phyloP scores from a whole-genome alignment of 2,113 vertebrate genomes.

The Saguinus midas region DNA sequence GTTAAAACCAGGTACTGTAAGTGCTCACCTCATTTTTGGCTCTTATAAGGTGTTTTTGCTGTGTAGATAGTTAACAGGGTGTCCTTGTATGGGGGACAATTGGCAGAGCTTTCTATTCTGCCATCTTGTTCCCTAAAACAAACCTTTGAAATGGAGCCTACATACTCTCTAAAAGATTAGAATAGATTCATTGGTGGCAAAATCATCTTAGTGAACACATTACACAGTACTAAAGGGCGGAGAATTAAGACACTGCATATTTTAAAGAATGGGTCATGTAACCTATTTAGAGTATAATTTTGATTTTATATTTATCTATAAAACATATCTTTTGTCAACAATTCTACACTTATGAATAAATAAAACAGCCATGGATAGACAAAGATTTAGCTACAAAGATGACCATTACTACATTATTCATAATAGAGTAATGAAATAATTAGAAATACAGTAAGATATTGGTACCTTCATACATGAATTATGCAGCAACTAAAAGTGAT shows the following conservation, averaged over 20 bases:
- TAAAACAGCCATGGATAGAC: background rate
- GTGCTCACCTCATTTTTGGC: no score
- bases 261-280: slow-evolving; percentile 1
- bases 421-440: background rate
- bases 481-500: background rate
- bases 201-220: background rate
- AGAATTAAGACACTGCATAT: background rate
- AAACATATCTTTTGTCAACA: background rate
- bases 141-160: background rate
- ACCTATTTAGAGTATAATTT: background rate
- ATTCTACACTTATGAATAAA: slow-evolving; percentile 27
- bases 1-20: no score
- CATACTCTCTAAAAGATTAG: background rate
- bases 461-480: background rate
- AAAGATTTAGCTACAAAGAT: slow-evolving; percentile 9
- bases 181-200: background rate
- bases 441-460: background rate
- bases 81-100: no score
- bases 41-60: no score
- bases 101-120: no score
- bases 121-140: background rate
- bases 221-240: background rate
- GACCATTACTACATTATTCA: background rate
- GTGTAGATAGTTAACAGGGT: no score
- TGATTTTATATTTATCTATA: background rate